phyloP scores from a whole-genome alignment of 1,140 invertebrate species.

The Ostrea edulis region DNA sequence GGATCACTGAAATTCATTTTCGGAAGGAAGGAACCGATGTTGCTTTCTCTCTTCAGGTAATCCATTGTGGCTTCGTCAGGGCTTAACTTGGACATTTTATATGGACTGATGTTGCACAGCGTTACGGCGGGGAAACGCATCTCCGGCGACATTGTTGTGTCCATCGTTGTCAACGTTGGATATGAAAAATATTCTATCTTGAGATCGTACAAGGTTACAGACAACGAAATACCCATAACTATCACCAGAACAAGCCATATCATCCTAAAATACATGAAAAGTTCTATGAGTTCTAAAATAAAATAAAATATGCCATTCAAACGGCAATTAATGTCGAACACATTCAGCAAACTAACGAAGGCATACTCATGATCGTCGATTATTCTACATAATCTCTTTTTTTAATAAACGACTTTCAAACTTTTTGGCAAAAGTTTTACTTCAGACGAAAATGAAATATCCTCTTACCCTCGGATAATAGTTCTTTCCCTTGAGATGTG shows the following conservation, averaged over 20 bases:
- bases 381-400: neutral
- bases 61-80: neutral
- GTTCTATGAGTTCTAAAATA: neutral
- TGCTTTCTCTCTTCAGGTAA: slow-evolving; percentile 37
- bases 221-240: slow-evolving; percentile 26
- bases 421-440: too few relatives aligned
- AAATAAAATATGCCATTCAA: neutral
- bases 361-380: neutral
- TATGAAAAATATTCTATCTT: slow-evolving; percentile 37
- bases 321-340: neutral
- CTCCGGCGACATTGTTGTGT: slow-evolving; percentile 7
- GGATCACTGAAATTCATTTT: slow-evolving; percentile 44
- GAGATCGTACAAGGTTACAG: slow-evolving; percentile 5
- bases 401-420: too few relatives aligned
- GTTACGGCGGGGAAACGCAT: slow-evolving; percentile 47
- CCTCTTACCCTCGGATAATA: neutral
- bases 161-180: slow-evolving; percentile 41
- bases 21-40: slow-evolving; percentile 12
- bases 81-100: slow-evolving; percentile 39
- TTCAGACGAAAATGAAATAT: neutral
- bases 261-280: slow-evolving; percentile 4
- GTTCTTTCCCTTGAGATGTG: slow-evolving; percentile 15
- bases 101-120: slow-evolving; percentile 36
- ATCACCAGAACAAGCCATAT: slow-evolving; percentile 42
- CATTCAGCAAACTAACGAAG: neutral